Evolutionary conservation across 2,797 vertebrate genomes (phyloP).

Genomic region (Poecile montanus): DNA sequence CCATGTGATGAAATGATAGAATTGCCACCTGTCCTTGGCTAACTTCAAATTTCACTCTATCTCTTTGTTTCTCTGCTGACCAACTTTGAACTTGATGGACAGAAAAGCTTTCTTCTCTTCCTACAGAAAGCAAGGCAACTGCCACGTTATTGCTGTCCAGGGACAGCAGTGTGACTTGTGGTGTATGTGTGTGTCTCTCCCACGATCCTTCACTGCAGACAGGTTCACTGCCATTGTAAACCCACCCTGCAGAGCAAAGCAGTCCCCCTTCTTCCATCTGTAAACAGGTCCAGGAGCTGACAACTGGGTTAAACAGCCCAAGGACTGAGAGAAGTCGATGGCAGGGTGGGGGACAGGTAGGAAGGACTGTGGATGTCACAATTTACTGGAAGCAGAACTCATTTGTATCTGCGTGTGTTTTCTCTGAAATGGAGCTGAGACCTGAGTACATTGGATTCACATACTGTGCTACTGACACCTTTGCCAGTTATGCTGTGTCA

Average conservation of each 20-base stretch:
- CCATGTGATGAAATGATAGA: background rate
- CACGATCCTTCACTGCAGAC: conserved; percentile 76
- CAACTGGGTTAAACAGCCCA: background rate
- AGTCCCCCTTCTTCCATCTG: background rate
- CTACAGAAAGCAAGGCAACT: background rate
- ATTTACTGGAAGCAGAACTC: background rate
- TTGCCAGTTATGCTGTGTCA: background rate
- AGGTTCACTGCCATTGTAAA: background rate
- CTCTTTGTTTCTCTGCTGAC: conserved; percentile 8
- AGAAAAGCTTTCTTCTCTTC: background rate
- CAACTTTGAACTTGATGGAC: background rate
- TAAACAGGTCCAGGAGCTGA: background rate
- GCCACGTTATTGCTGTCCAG: conserved; percentile 44
- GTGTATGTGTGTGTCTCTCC: conserved; percentile 16
- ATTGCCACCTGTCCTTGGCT: background rate
- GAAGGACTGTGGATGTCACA: background rate
- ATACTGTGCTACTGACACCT: background rate
- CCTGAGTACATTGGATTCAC: background rate
- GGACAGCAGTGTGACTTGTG: conserved; percentile 16
- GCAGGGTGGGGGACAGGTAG: no score
- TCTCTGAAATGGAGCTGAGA: background rate
- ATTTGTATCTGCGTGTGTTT: background rate
- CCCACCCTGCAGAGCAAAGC: background rate
- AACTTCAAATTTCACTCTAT: background rate
- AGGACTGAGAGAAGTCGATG: background rate